Percentiles rank a stretch among this genome's conserved stretches.
Conservation (phyloP, 2,888 invertebrate species). For the Perdita meconis region DNA sequence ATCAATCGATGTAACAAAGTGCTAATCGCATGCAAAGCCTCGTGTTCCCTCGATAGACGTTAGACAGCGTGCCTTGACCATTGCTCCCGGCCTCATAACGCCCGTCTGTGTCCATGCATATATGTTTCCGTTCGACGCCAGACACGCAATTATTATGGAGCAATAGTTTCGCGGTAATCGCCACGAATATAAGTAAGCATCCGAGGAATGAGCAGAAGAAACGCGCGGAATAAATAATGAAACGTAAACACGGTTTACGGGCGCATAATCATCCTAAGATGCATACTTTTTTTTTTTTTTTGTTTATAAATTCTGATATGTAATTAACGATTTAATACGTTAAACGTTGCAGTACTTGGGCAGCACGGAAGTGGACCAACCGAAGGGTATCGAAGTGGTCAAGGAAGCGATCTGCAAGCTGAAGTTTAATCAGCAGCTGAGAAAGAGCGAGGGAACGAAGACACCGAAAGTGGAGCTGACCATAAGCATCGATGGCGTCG, state of each 20-base stretch:
- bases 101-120: not conserved
- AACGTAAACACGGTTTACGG: slow-evolving; percentile 18
- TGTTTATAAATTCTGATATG: not conserved
- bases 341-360: slow-evolving; percentile 92
- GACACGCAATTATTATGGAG: slow-evolving; percentile 11
- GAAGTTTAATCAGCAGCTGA: slow-evolving; percentile 96
- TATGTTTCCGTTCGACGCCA: not conserved
- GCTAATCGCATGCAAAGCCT: slow-evolving; percentile 14
- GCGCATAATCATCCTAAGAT: slow-evolving; percentile 19
- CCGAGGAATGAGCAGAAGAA: slow-evolving; percentile 25
- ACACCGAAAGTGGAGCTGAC: slow-evolving; percentile 96
- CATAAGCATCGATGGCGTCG: slow-evolving; percentile 98
- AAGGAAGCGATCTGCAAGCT: slow-evolving; percentile 98
- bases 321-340: slow-evolving; percentile 14
- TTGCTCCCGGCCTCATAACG: slow-evolving; percentile 24
- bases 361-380: slow-evolving; percentile 96
- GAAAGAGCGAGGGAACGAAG: slow-evolving; percentile 96
- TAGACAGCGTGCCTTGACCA: slow-evolving; percentile 38
- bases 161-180: slow-evolving; percentile 36
- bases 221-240: slow-evolving; percentile 26
- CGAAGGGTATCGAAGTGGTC: slow-evolving; percentile 98
- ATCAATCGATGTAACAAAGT: slow-evolving; percentile 7
- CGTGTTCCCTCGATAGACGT: not conserved
- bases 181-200: slow-evolving; percentile 17
- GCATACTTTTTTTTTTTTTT: not conserved